Percentiles rank a stretch among this genome's conserved stretches.
phyloP scores from a whole-genome alignment of 2,797 vertebrate genomes.

The Zenarchopterus dispar region DNA sequence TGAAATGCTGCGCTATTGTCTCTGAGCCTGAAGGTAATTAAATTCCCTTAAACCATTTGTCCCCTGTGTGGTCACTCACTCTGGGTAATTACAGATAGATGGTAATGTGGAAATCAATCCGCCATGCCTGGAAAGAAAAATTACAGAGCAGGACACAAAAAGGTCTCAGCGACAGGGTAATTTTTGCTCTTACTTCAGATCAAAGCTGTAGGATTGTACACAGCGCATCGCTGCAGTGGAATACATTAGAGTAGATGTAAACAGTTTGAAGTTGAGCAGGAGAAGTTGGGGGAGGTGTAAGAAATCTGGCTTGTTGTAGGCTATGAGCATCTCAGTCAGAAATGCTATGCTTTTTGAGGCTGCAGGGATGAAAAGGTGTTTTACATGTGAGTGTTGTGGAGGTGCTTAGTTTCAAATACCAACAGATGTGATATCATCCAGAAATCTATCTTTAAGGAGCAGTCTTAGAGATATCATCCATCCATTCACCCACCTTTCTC shows the following conservation, averaged over 20 bases:
- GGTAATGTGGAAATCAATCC: slow-evolving; percentile 53
- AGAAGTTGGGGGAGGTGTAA: slow-evolving; percentile 23
- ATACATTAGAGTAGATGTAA: slow-evolving; percentile 46
- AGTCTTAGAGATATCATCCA: too few relatives aligned
- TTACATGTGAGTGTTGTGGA: too few relatives aligned
- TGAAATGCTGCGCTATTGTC: slow-evolving; percentile 53
- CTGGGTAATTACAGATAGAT: slow-evolving; percentile 46
- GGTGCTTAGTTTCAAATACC: too few relatives aligned
- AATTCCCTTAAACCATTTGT: slow-evolving; percentile 32
- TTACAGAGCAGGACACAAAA: slow-evolving; percentile 31
- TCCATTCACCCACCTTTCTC: too few relatives aligned
- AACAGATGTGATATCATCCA: too few relatives aligned
- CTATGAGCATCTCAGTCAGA: slow-evolving; percentile 5
- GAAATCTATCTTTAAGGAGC: too few relatives aligned
- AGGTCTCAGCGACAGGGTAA: slow-evolving; percentile 18
- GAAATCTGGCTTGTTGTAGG: slow-evolving; percentile 18
- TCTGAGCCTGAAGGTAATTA: slow-evolving; percentile 53
- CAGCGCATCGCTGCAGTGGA: slow-evolving; percentile 25
- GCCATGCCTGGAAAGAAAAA: slow-evolving; percentile 41
- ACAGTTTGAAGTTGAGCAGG: slow-evolving; percentile 9
- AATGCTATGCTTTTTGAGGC: not conserved
- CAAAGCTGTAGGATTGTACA: slow-evolving; percentile 26
- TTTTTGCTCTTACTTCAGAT: slow-evolving; percentile 16
- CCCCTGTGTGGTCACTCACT: slow-evolving; percentile 33
- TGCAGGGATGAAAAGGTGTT: not conserved